phyloP scores from a whole-genome alignment of 1,140 invertebrate genomes.

The Drosophila persimilis region DNA sequence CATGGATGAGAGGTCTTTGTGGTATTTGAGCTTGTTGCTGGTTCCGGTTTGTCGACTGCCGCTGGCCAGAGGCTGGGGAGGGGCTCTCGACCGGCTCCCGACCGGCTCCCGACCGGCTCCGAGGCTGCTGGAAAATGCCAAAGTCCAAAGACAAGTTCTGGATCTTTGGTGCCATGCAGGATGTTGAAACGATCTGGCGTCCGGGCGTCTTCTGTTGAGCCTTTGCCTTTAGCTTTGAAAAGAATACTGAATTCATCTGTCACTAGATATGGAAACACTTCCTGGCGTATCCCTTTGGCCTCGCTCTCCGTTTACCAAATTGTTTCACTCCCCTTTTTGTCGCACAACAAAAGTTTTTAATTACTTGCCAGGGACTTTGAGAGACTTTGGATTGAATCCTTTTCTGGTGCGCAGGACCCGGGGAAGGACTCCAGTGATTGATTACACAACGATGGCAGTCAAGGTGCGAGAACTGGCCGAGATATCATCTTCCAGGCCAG shows the following conservation, averaged over 20 bases:
- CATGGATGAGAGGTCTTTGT: constrained; percentile 38
- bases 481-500: constrained; percentile 48
- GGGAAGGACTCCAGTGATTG: constrained; percentile 39
- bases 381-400: constrained; percentile 16
- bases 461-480: constrained; percentile 22
- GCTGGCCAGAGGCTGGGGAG: neutral
- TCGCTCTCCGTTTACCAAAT: neutral
- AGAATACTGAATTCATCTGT: no score
- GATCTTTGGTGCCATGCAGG: no score
- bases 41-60: constrained; percentile 17
- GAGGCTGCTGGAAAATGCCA: no score
- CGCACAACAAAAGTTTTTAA: constrained; percentile 60
- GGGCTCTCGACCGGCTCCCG: neutral
- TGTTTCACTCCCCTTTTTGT: neutral
- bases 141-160: no score
- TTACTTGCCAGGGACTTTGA: constrained; percentile 41
- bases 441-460: constrained; percentile 44
- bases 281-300: neutral
- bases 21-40: constrained; percentile 24
- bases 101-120: no score
- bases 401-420: neutral
- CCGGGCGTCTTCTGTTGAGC: neutral
- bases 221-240: no score
- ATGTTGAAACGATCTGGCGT: no score
- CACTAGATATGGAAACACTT: constrained; percentile 1